Evolutionary conservation across 2,797 vertebrate species (phyloP).

Genomic region (Spondyliosoma cantharus): DNA sequence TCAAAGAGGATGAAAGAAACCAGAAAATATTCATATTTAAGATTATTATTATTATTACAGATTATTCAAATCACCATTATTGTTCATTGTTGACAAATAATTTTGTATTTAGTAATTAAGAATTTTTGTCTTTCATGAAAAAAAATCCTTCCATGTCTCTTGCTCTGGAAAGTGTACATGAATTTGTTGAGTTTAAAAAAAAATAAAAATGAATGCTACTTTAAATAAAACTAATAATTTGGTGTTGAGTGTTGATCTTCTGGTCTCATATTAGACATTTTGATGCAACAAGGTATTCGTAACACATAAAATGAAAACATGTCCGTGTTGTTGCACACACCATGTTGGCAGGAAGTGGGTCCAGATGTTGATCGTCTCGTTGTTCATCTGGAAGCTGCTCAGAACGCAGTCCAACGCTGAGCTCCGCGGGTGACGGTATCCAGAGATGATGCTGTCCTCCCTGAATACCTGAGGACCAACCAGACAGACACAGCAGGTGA

Average conservation of each 20-base stretch:
- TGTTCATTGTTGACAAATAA: no score
- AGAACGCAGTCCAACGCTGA: constrained; percentile 91
- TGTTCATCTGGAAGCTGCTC: constrained; percentile 93
- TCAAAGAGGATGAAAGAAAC: no score
- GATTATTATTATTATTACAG: no score
- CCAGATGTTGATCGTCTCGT: constrained; percentile 94
- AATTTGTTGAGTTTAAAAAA: no score
- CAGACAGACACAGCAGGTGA: constrained; percentile 18
- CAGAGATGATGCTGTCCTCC: constrained; percentile 91
- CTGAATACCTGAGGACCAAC: constrained; percentile 86
- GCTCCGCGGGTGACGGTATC: constrained; percentile 90
- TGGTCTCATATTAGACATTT: neutral
- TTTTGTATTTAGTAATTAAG: no score
- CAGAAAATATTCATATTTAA: no score
- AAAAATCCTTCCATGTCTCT: neutral
- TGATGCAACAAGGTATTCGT: neutral
- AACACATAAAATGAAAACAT: neutral
- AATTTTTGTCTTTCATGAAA: neutral
- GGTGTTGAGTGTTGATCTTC: neutral
- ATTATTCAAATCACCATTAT: no score
- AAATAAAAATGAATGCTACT: no score
- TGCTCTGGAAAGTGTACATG: neutral
- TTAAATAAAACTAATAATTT: no score
- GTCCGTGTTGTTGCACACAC: constrained; percentile 62
- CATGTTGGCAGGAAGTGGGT: constrained; percentile 92